Base-by-base conservation (phyloP, 2,113 vertebrate species). In the Sturnus vulgaris region DNA sequence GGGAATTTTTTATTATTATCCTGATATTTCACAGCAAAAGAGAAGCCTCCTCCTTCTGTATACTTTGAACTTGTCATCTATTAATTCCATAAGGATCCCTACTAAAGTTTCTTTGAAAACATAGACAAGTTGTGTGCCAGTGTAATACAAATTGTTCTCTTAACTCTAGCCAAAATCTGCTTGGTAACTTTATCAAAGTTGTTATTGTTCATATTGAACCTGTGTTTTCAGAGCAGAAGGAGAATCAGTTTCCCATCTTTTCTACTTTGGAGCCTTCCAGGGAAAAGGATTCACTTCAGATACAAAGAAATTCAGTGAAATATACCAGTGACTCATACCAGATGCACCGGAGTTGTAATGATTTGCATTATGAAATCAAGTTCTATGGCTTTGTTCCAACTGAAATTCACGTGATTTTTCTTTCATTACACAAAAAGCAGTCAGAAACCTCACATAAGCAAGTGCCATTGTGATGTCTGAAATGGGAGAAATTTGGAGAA, bases 341-440 rank as follows among this genome's bases (percentile, higher is more conserved):
- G 68, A 91, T 68, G 40, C 35, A 86, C n/a, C 14, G 9, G 87
- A 68, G 40, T 42, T 75, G 47, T 60, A 92, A 78, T 31, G 25
- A 90, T 90, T 84, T 88, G 20, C 25, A 30, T 90, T 70, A 73
- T 37, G 66, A 95, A 92, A 90, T 92, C 70, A 85, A 82, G 63
- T 25, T 37, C 61, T 76, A 9, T 60, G 78, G 50, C 75, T 90
- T 93, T 80, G 47, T 23, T 86, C 71, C 82, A 95, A 23, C 35
- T 83, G 60, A 92, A 75, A 60, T 86, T 86, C 75, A 46, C 18
- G 17, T 81, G 55, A 94, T 59, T 86, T 82, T 90, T 59, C 57
- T 87, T 83, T 94, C n/a, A 52, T 77, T 90, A 44, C 49, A 40
- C 33, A 86, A 88, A 81, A 78, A 16, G 11, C 0, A 0, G 31